A percentile compares a stretch with the other conserved stretches of the same genome.
phyloP scores from a whole-genome alignment of 2,888 invertebrate genomes.

The Drosophila prolongata region DNA sequence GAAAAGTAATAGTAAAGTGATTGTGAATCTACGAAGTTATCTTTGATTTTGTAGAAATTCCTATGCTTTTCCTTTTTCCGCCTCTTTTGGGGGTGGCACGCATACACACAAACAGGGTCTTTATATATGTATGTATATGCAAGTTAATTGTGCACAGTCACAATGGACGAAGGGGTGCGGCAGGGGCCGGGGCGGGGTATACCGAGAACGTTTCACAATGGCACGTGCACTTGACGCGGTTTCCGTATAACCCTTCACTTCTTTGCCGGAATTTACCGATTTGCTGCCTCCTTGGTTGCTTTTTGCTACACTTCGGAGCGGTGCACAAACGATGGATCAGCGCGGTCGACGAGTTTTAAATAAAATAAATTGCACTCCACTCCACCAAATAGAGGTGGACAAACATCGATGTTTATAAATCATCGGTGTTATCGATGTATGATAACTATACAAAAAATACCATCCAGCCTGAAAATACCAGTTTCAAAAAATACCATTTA shows the following conservation, averaged over 20 bases:
- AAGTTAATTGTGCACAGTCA: conserved; percentile 41
- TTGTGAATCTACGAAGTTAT: conserved; percentile 9
- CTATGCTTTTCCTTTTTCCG: conserved; percentile 9
- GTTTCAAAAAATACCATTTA: too few relatives aligned
- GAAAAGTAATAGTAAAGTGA: conserved; percentile 1
- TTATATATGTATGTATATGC: conserved; percentile 15
- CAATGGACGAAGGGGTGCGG: conserved; percentile 6
- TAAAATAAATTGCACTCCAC: too few relatives aligned
- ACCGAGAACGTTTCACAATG: conserved; percentile 2
- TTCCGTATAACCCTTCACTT: neutral
- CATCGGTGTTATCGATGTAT: too few relatives aligned
- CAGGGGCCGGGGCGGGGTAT: neutral
- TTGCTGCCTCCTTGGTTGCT: conserved; percentile 12
- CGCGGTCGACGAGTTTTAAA: conserved; percentile 13
- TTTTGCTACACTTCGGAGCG: conserved; percentile 11
- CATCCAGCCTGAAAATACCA: too few relatives aligned
- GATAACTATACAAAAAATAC: too few relatives aligned
- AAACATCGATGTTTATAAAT: too few relatives aligned
- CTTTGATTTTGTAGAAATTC: conserved; percentile 5
- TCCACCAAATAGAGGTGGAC: too few relatives aligned
- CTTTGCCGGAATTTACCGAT: conserved; percentile 12
- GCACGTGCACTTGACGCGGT: conserved; percentile 26
- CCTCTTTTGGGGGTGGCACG: conserved; percentile 11
- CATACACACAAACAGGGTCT: conserved; percentile 1
- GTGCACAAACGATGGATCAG: conserved; percentile 11